Percentiles rank a stretch among this genome's conserved stretches.
Evolutionary conservation across 2,113 vertebrate genomes (phyloP).

Genomic region (Lonchura striata): DNA sequence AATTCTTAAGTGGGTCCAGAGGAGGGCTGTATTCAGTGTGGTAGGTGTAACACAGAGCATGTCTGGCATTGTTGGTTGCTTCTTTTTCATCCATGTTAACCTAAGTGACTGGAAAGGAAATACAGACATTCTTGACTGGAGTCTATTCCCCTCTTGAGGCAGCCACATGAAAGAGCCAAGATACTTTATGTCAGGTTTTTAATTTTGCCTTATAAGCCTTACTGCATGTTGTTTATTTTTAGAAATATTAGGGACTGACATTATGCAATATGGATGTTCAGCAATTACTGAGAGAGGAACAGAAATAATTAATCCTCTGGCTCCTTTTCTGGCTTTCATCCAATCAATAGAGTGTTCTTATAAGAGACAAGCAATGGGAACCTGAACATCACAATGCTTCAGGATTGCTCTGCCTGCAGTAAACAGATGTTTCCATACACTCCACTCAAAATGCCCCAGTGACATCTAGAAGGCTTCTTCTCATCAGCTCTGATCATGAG

Average conservation of each 20-base stretch:
- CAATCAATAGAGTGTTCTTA: neutral
- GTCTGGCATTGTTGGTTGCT: neutral
- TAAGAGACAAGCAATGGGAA: neutral
- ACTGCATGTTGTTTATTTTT: neutral
- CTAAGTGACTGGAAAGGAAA: neutral
- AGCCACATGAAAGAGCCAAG: neutral
- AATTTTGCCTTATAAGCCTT: neutral
- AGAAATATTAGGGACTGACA: neutral
- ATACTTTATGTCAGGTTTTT: neutral
- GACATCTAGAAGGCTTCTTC: neutral
- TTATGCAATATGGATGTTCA: neutral
- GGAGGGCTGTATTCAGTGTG: neutral
- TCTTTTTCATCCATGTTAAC: neutral
- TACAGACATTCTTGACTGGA: neutral
- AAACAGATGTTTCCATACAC: neutral
- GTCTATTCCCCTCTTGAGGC: neutral
- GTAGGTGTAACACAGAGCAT: rapidly evolving
- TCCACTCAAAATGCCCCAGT: neutral
- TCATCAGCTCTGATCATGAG: neutral
- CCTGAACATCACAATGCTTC: neutral
- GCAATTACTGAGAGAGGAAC: neutral
- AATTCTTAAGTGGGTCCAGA: neutral
- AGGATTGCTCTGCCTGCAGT: neutral
- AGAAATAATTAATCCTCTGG: neutral
- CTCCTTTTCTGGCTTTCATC: neutral